Evolutionary conservation across 2,113 vertebrate genomes (phyloP).

Genomic region (Pelusios castaneus): DNA sequence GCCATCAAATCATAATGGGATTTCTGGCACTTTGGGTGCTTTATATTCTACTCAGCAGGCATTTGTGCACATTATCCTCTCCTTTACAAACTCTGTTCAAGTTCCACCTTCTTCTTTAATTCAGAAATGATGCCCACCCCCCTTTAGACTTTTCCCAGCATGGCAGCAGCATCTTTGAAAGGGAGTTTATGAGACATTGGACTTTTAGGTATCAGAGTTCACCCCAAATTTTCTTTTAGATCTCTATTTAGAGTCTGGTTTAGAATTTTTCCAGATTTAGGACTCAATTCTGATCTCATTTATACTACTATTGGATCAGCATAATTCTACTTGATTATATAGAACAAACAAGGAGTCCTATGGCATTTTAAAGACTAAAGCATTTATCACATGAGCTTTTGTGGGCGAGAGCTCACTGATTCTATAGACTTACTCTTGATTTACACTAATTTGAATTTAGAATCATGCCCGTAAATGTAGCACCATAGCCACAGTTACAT

Average conservation of each 20-base stretch:
- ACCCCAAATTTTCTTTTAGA: background rate
- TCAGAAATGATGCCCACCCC: background rate
- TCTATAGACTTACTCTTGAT: background rate
- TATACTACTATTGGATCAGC: fast-evolving
- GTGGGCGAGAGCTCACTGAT: too few species aligned
- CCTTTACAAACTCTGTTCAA: background rate
- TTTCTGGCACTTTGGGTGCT: conserved; percentile 51
- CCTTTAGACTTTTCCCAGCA: background rate
- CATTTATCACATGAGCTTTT: too few species aligned
- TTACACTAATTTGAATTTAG: background rate
- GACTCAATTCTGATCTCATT: background rate
- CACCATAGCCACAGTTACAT: background rate
- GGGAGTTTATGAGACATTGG: background rate
- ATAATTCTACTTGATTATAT: background rate
- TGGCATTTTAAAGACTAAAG: too few species aligned
- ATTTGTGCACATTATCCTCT: fast-evolving
- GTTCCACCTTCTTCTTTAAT: background rate
- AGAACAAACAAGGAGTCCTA: too few species aligned
- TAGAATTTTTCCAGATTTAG: background rate
- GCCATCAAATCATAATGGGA: conserved; percentile 42
- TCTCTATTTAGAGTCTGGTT: background rate
- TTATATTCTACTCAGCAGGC: background rate
- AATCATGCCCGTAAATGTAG: background rate
- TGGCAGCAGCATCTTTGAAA: background rate
- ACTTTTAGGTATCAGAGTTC: fast-evolving